Percentiles rank a stretch among this genome's conserved stretches.
phyloP scores from a whole-genome alignment of 1,140 invertebrate species.

The Dinoponera quadriceps region DNA sequence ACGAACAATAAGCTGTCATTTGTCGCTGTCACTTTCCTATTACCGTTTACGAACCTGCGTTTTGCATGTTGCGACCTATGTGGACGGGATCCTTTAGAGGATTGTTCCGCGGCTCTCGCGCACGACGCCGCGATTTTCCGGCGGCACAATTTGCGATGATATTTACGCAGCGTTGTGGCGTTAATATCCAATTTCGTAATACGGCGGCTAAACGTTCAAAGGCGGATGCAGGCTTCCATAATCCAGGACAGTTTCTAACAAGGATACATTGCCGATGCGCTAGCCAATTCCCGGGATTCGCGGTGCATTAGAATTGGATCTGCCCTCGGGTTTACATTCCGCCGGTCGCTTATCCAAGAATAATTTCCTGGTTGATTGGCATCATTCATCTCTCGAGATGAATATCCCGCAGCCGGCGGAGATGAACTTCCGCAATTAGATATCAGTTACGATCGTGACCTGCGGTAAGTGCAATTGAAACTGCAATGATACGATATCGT shows the following conservation, averaged over 20 bases:
- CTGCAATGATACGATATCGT: constrained; percentile 10
- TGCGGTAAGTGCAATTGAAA: constrained; percentile 56
- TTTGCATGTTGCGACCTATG: too few relatives aligned
- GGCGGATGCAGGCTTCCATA: too few relatives aligned
- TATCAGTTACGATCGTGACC: constrained; percentile 59
- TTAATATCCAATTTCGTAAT: background rate
- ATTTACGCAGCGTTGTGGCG: background rate
- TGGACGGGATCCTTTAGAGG: too few relatives aligned
- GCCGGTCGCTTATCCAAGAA: constrained; percentile 39
- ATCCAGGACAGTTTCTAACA: background rate
- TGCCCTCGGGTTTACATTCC: constrained; percentile 44
- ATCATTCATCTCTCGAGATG: constrained; percentile 54
- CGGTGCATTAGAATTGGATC: constrained; percentile 21
- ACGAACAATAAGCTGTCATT: too few relatives aligned
- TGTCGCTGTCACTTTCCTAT: too few relatives aligned
- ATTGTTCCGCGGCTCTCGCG: too few relatives aligned
- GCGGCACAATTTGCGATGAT: too few relatives aligned
- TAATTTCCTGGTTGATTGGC: constrained; percentile 52
- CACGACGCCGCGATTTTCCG: too few relatives aligned
- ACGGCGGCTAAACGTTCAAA: background rate
- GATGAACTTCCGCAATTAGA: constrained; percentile 55
- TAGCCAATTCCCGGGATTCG: constrained; percentile 34
- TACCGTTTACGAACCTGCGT: too few relatives aligned
- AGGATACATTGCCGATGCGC: constrained; percentile 14
- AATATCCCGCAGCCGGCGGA: constrained; percentile 34